A percentile compares a stretch with the other conserved stretches of the same genome.
Evolutionary conservation across 53 echinoderm and acorn worm species (phyloP).

Genomic region (Zoroaster sp.): DNA sequence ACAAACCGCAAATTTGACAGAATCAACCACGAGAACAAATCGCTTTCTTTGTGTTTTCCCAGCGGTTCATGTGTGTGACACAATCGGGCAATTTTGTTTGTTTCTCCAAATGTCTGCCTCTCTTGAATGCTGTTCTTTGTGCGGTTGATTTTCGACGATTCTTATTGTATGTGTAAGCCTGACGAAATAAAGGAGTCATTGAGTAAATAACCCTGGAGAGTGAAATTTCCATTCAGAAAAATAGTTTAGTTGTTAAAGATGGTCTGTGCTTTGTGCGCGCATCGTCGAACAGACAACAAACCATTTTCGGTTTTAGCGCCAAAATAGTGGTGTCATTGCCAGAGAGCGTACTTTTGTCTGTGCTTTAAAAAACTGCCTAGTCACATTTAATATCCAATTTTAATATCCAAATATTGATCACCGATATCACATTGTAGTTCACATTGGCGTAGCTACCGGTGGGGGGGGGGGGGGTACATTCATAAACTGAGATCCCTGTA

Average conservation of each 20-base stretch:
- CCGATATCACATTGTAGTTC: no score
- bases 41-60: background rate
- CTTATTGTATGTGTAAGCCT: background rate
- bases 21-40: background rate
- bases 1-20: slow-evolving; percentile 15
- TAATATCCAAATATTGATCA: no score
- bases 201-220: background rate
- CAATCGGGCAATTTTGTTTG: background rate
- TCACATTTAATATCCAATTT: no score
- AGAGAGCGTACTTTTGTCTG: no score
- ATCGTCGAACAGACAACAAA: background rate
- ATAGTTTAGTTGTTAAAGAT: background rate
- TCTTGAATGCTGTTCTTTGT: background rate
- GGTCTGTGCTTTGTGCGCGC: background rate
- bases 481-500: no score
- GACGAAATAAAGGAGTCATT: background rate
- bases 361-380: no score
- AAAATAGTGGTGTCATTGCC: no score
- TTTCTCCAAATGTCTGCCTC: slow-evolving; percentile 23
- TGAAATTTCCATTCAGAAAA: background rate
- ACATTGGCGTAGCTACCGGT: no score
- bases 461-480: no score
- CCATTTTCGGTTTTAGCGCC: background rate
- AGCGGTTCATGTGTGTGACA: background rate
- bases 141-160: background rate